phyloP scores from a whole-genome alignment of 2,888 invertebrate genomes.

The Liodrosophila aerea region DNA sequence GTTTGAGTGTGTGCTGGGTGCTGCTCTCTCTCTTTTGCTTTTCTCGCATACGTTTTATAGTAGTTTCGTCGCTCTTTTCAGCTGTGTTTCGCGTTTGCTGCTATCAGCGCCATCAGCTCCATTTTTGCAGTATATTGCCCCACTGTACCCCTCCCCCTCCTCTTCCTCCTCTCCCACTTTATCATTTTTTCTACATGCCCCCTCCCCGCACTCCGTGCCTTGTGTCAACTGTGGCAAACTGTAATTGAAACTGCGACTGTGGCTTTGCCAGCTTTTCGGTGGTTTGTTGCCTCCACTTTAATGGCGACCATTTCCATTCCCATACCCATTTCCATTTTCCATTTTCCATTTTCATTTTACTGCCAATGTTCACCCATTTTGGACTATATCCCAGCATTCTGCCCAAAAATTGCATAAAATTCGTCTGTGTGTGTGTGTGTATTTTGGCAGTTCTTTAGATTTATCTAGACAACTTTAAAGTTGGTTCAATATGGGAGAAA shows the following conservation, averaged over 20 bases:
- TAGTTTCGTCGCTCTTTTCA: constrained; percentile 56
- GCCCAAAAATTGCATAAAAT: constrained; percentile 9
- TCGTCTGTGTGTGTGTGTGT: constrained; percentile 3
- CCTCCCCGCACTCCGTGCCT: constrained; percentile 1
- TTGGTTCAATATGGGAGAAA: background rate
- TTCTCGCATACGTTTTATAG: constrained; percentile 41
- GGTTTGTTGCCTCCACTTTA: constrained; percentile 48
- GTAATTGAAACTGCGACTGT: constrained; percentile 70
- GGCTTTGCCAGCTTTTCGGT: constrained; percentile 51
- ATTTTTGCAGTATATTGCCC: constrained; percentile 34
- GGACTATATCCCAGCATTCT: constrained; percentile 9
- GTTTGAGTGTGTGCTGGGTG: constrained; percentile 26
- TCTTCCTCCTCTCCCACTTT: background rate
- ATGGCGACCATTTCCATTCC: constrained; percentile 52
- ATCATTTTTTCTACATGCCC: background rate
- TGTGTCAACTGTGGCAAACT: constrained; percentile 55
- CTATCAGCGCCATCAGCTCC: constrained; percentile 53
- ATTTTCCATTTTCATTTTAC: constrained; percentile 17
- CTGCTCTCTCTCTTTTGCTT: constrained; percentile 23
- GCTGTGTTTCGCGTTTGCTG: constrained; percentile 49
- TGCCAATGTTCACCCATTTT: background rate
- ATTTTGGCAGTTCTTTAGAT: constrained; percentile 1
- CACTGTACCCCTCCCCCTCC: background rate
- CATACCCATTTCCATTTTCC: constrained; percentile 10
- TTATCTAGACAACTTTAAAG: constrained; percentile 2